These are phyloP conservation scores for Spondyliosoma cantharus DNA, from an alignment of 2,797 vertebrate species.

Conservation along the genomic window DNA sequence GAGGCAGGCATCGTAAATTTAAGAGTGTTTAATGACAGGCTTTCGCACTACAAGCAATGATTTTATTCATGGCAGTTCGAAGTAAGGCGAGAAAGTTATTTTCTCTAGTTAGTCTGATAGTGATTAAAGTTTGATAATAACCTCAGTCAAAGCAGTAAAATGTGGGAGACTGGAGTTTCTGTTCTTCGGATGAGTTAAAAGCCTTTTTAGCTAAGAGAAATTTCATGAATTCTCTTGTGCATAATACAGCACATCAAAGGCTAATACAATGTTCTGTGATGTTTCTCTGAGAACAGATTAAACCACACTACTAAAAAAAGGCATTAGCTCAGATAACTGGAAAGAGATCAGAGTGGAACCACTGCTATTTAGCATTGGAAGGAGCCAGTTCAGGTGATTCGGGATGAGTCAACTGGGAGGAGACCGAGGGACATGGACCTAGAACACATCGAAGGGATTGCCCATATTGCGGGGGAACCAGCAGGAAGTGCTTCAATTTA, in stretches of 20 bases:
- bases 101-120: conserved; percentile 15
- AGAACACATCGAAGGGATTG: not conserved
- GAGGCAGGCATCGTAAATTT: conserved; percentile 29
- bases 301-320: not conserved
- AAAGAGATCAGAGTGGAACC: not conserved
- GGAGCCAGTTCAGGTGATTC: not conserved
- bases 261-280: not conserved
- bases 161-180: not conserved
- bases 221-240: conserved; percentile 8
- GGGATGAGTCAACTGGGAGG: not conserved
- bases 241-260: conserved; percentile 15
- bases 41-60: not conserved
- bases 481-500: not conserved
- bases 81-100: conserved; percentile 39
- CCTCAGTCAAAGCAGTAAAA: conserved; percentile 12
- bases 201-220: not conserved
- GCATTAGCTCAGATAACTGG: not conserved
- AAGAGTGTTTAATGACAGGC: conserved; percentile 38
- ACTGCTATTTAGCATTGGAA: too few relatives aligned
- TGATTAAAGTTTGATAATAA: conserved; percentile 41
- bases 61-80: conserved; percentile 7
- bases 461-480: not conserved
- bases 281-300: conserved; percentile 13
- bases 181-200: conserved; percentile 1
- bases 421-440: not conserved